Percentiles rank a stretch among this genome's conserved stretches.
These are phyloP conservation scores for Hypomecis punctinalis DNA, from an alignment of 2,888 invertebrate species.

Conservation along the genomic window DNA sequence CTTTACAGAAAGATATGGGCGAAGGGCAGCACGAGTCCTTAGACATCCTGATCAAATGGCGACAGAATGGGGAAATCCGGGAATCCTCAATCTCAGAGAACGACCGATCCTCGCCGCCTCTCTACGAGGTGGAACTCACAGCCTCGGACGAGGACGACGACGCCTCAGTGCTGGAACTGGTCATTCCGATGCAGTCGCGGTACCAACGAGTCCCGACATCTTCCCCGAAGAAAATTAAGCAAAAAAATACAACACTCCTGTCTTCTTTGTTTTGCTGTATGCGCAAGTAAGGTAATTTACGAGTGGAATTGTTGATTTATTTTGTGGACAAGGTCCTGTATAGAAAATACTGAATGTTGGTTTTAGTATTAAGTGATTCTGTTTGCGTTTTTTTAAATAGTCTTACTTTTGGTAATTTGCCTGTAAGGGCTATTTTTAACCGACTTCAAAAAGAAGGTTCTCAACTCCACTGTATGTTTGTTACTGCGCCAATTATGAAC, in stretches of 20 bases:
- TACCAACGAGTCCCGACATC: slow-evolving; percentile 66
- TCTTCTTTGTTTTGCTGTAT: slow-evolving; percentile 44
- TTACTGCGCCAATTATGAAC: too few species aligned
- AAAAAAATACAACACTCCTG: slow-evolving; percentile 46
- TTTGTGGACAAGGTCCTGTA: too few species aligned
- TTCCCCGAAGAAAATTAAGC: slow-evolving; percentile 57
- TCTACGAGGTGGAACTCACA: slow-evolving; percentile 75
- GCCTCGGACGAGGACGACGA: slow-evolving; percentile 80
- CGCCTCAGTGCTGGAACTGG: slow-evolving; percentile 70
- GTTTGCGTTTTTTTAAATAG: too few species aligned
- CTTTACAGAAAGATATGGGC: slow-evolving; percentile 29
- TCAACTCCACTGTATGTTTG: too few species aligned
- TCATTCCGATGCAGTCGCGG: slow-evolving; percentile 69
- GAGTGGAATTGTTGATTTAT: too few species aligned
- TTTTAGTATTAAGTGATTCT: too few species aligned
- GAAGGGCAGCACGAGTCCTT: slow-evolving; percentile 26
- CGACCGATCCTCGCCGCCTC: slow-evolving; percentile 67
- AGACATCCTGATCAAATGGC: slow-evolving; percentile 43
- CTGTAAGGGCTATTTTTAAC: too few species aligned
- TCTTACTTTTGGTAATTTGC: too few species aligned
- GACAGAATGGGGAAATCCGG: slow-evolving; percentile 30
- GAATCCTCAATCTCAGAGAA: slow-evolving; percentile 18
- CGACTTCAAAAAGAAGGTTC: too few species aligned
- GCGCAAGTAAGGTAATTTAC: slow-evolving; percentile 50
- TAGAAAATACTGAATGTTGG: too few species aligned